Percentiles rank a stretch among this genome's conserved stretches.
These are phyloP conservation scores for Maniola jurtina DNA, from an alignment of 1,140 invertebrate genomes.

Conservation along the genomic window DNA sequence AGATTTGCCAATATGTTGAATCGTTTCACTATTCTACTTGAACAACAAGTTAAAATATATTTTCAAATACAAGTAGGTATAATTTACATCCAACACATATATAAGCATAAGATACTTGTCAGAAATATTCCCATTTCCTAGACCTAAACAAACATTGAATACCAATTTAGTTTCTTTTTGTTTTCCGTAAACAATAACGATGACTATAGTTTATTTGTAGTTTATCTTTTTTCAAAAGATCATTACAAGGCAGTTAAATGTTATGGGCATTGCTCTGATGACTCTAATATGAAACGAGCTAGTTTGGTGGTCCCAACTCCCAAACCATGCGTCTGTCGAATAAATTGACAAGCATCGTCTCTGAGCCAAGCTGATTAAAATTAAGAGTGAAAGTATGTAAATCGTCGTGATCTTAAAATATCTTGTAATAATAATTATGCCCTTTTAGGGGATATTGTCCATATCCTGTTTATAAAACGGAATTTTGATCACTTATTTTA, in stretches of 20 bases:
- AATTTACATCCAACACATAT: no score
- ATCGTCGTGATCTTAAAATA: background rate
- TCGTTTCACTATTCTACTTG: no score
- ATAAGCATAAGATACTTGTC: no score
- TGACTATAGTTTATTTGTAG: background rate
- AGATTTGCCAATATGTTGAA: no score
- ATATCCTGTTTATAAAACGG: no score
- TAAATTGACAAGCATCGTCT: background rate
- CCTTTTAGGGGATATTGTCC: background rate
- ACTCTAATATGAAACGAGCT: background rate
- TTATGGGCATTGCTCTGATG: background rate
- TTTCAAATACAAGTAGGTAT: no score
- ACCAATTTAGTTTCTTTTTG: background rate
- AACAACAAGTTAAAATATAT: no score
- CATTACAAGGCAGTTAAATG: constrained; percentile 2
- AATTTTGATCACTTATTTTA: no score
- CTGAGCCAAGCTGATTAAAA: background rate
- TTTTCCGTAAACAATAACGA: background rate
- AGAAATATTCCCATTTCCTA: no score
- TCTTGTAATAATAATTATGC: background rate
- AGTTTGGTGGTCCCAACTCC: background rate
- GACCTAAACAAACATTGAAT: no score
- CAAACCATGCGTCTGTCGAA: background rate
- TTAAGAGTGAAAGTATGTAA: background rate
- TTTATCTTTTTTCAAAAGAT: background rate